Evolutionary conservation across 2,113 vertebrate species (phyloP).

Genomic region (Sterna hirundo): DNA sequence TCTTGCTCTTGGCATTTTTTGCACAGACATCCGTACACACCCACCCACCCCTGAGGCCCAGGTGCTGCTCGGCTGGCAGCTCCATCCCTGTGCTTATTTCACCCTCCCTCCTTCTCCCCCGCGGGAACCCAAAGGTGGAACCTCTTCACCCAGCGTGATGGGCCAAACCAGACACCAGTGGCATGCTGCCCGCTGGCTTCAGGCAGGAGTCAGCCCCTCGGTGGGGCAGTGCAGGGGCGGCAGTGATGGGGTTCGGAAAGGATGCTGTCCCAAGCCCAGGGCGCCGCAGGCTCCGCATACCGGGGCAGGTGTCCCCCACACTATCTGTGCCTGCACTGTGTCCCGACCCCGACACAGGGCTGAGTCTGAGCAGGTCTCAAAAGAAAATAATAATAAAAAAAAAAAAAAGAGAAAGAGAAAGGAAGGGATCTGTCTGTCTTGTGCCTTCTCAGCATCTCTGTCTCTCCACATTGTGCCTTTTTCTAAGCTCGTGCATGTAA

Average conservation of each 20-base stretch:
- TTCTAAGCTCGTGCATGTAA: neutral
- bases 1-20: neutral
- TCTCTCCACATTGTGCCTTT: neutral
- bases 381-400: neutral
- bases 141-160: neutral
- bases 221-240: neutral
- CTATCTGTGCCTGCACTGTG: neutral
- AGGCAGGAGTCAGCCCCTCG: neutral
- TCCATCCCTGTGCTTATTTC: neutral
- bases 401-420: neutral
- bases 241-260: no score
- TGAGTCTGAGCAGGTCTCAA: neutral
- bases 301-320: neutral
- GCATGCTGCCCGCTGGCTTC: neutral
- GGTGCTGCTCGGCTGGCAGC: neutral
- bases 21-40: neutral
- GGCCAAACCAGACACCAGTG: no score
- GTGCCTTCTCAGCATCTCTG: neutral
- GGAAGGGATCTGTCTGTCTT: neutral
- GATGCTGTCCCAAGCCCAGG: neutral
- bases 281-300: neutral
- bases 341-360: neutral
- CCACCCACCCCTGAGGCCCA: neutral
- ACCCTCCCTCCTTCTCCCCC: neutral
- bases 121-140: neutral